Conservation (phyloP, 35 echinoderm and acorn worm species). For the Diadema setosum region DNA sequence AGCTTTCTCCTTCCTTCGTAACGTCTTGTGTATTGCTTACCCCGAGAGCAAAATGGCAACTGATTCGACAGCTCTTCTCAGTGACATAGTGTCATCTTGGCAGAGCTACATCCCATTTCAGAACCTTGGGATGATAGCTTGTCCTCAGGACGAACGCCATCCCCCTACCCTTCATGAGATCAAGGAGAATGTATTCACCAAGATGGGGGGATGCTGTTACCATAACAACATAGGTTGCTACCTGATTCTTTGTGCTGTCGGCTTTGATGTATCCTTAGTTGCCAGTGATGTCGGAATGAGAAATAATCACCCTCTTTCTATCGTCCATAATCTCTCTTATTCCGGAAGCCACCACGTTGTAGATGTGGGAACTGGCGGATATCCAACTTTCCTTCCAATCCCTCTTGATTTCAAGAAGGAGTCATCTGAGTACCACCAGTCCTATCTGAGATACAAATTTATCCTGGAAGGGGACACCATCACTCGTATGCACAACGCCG, state of each 20-base stretch:
- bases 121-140: constrained; percentile 17
- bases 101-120: constrained; percentile 43
- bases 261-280: constrained; percentile 30
- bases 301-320: constrained; percentile 10
- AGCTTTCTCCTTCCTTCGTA: neutral
- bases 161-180: constrained; percentile 45
- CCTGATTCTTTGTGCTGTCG: constrained; percentile 21
- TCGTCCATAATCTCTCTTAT: constrained; percentile 16
- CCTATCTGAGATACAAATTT: constrained; percentile 57
- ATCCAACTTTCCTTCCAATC: constrained; percentile 54
- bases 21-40: neutral
- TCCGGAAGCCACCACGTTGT: constrained; percentile 40
- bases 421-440: constrained; percentile 28
- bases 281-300: neutral
- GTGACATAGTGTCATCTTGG: neutral
- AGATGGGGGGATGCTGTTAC: constrained; percentile 46
- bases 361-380: constrained; percentile 64
- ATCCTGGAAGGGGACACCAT: constrained; percentile 6
- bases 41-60: neutral
- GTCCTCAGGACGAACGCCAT: neutral
- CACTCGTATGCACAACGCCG: neutral
- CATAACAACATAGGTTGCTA: constrained; percentile 31
- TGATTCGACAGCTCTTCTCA: neutral
- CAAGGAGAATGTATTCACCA: constrained; percentile 12
- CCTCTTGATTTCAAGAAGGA: constrained; percentile 48